Evolutionary conservation across 2,113 vertebrate genomes (phyloP), one percentile per base, ranked within the genome.

Genomic region (Turnix velox): DNA sequence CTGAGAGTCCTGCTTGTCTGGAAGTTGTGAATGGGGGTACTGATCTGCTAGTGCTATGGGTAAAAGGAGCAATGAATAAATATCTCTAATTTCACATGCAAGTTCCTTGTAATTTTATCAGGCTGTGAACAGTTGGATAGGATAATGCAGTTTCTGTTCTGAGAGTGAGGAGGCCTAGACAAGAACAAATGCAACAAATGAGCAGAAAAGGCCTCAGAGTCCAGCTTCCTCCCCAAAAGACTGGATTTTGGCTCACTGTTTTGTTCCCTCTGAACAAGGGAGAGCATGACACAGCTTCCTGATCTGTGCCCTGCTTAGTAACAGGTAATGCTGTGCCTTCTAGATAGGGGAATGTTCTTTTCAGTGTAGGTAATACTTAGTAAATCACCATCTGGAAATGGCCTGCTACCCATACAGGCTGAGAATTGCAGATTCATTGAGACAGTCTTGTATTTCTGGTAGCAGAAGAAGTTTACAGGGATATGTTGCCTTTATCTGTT

Each of bases 181-280:
- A 33, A 84, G 30, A 35, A 28, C 15, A 4, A 1, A 1, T 5
- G 5, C 49, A 33, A 23, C 17, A 12, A 1, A 10, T 9, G 7
- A 37, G 27, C 11, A 74, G 17, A 14, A 57, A 11, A 58, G 20
- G 15, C 84, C 28, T 89, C 23, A 10, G 51, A 25, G 30, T 42
- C 18, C 25, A 39, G 8, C 37, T 72, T 37, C 9, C 4, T 83
- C 35, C 14, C 33, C 10, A 5, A 6, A 88, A 58, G 30, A 30
- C 7, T 2, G 20, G 43, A 14, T 24, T 58, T 30, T 7, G 10
- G 4, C 39, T 71, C 10, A 4, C 13, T 55, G 8, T 69, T 43
- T 48, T 74, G 10, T 77, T 61, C 9, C 8, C 8, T 33, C 15
- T 61, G 9, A 69, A 10, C 68, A 27, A 3, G 12, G 19, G 16